These are phyloP conservation scores for Pollenia angustigena DNA, from an alignment of 2,888 invertebrate species.

Conservation along the genomic window DNA sequence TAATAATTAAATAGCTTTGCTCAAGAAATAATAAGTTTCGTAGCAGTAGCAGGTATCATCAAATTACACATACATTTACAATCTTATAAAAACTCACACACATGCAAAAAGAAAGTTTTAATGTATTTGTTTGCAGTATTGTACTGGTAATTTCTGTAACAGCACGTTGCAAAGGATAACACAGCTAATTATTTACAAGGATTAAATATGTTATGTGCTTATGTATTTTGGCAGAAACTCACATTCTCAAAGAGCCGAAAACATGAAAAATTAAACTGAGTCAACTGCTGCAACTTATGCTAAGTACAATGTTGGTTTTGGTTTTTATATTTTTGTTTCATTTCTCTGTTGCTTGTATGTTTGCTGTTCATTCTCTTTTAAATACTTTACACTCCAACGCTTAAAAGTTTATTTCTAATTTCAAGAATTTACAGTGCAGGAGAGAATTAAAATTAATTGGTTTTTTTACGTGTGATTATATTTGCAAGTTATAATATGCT, in stretches of 20 bases:
- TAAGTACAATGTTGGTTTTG: conserved; percentile 48
- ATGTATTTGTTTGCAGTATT: not conserved
- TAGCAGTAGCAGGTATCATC: conserved; percentile 3
- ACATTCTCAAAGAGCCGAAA: conserved; percentile 72
- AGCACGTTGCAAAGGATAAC: conserved; percentile 74
- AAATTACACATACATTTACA: conserved; percentile 20
- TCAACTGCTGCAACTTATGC: not conserved
- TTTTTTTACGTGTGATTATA: not conserved
- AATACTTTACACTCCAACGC: not conserved
- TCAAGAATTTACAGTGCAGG: not conserved
- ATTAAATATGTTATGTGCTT: conserved; percentile 74
- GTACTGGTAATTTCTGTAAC: conserved; percentile 15
- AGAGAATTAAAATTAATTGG: not conserved
- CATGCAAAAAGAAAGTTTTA: not conserved
- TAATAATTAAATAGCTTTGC: conserved; percentile 52
- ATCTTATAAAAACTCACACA: conserved; percentile 12
- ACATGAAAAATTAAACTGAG: conserved; percentile 27
- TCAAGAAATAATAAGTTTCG: not conserved
- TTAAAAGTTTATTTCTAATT: conserved; percentile 43
- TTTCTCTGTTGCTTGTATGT: not conserved
- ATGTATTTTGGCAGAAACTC: conserved; percentile 71
- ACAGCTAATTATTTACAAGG: conserved; percentile 76
- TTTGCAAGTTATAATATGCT: not conserved
- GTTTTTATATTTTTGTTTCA: not conserved
- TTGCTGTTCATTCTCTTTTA: conserved; percentile 35